Evolutionary conservation across 1,140 invertebrate species (phyloP), one percentile per base, ranked within the genome.

Genomic region (Antheraea pernyi): DNA sequence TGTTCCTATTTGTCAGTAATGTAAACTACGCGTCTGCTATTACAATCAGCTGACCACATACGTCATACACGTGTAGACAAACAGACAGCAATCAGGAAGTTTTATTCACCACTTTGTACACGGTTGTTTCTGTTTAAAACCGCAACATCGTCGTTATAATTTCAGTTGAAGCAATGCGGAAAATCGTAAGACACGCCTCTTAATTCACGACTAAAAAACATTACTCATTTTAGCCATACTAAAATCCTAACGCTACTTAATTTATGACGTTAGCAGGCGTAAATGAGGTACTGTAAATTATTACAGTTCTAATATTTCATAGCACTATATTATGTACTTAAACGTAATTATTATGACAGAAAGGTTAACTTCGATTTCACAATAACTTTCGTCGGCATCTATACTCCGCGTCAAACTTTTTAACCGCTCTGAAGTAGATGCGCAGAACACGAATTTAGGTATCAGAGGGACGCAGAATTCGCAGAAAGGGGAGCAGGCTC

Each of bases 31-130:
- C 46, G 46, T 53, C 46, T 53, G 46, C 46, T 53, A 16, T 53
- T 53, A 53, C 59, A 19, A 30, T 63, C 61, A 36, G 30, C 30
- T 63, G 61, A 63, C 61, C 61, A 36, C 61, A 63, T 11, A 36
- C 61, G 61, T 63, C 61, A 63, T 36, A 22, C 61, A 63, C 22
- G 61, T 63, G 22, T 63, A 36, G 61, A 63, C 61, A 37, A 37
- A 37, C 19, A 30, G 19, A 19, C 59, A 19, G 13, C 11, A 13
- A 53, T 53, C 46, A 53, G 46, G 46, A 53, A 53, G 16, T 13
- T n/a, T 53, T 53, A 53, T 53, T 53, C 46, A 13, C 13, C 11
- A 6, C 5, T 53, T 6, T 53, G 46, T 53, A 53, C 46, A 53
- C 16, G 46, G 46, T 16, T 1, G 10, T 53, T 53, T 53, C 46